Evolutionary conservation across 2,888 invertebrate genomes (phyloP), one percentile per base, ranked within the genome.

Genomic region (Plebejus melissa): DNA sequence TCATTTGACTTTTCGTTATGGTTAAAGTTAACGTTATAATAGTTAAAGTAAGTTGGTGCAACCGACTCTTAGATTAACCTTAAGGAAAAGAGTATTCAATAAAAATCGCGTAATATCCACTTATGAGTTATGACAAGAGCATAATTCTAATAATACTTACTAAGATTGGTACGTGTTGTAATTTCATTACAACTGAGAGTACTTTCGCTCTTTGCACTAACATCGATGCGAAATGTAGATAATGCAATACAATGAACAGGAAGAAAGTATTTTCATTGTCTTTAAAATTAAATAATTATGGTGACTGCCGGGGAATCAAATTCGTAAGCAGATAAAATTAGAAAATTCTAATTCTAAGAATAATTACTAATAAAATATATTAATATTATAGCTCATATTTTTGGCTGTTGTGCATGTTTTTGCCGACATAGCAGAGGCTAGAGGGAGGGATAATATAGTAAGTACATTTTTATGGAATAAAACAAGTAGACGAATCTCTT

Each of bases 101-200:
- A 32, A 65, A 65, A 32, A n/a, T 70, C 28, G 4, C 41, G 70
- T 22, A 70, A 70, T 70, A 46, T 22, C 1, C 28, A 46, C 70
- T 70, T 70, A 22, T 70, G 70, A 46, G 46, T 70, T 70, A 22
- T 70, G 70, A 50, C 13, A 46, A 16, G 28, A 72, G 32, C 4
- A 41, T 41, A 41, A 41, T 28, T 5, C 50, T 41, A 41, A 13
- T 9, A 41, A 32, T 2, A 22, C 50, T 72, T 2, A 22, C 50
- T 72, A 54, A 72, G 28, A 72, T 72, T 50, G 41, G 72, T 50
- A 72, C 72, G 54, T 72, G 72, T 50, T 16, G 72, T 32, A 72
- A 54, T 72, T 72, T 54, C 7, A 72, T 72, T 72, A 54, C 54
- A 28, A 7, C 54, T 54, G 11, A 46, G 71, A 71, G 72, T 72